phyloP scores from a whole-genome alignment of 1,140 invertebrate genomes.

The Lepeophtheirus salmonis region DNA sequence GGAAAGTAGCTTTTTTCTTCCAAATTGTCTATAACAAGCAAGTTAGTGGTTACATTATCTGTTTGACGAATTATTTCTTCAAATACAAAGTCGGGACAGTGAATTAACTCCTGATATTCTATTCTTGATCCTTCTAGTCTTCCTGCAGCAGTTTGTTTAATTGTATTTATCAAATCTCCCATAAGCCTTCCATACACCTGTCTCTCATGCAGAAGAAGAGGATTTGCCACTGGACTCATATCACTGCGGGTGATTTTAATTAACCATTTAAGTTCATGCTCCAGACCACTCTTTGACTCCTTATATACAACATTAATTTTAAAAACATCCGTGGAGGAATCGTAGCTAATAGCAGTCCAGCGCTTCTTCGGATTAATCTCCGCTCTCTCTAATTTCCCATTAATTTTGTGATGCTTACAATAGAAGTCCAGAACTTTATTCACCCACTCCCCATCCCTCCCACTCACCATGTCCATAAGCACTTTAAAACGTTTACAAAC shows the following conservation, averaged over 20 bases:
- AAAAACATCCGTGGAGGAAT: conserved; percentile 17
- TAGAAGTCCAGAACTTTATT: conserved; percentile 15
- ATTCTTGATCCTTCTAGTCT: conserved; percentile 8
- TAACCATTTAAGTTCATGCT: conserved; percentile 18
- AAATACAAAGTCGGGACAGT: conserved; percentile 10
- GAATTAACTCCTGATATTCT: not conserved
- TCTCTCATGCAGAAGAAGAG: conserved; percentile 10
- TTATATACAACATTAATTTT: conserved; percentile 19
- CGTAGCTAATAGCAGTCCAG: conserved; percentile 1
- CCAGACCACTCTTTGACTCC: conserved; percentile 11
- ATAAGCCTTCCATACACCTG: conserved; percentile 15
- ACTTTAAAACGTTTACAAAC: conserved; percentile 18
- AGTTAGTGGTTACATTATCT: conserved; percentile 8
- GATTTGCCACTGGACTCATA: conserved; percentile 1
- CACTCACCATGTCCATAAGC: conserved; percentile 17
- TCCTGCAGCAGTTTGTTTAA: conserved; percentile 8
- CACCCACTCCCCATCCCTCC: conserved; percentile 14
- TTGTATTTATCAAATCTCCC: conserved; percentile 12
- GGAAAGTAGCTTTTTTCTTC: conserved; percentile 9
- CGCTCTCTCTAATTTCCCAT: conserved; percentile 10
- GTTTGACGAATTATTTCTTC: conserved; percentile 11
- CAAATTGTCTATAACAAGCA: conserved; percentile 16
- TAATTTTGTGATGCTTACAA: conserved; percentile 10
- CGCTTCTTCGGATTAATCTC: conserved; percentile 18
- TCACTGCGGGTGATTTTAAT: conserved; percentile 15